Conservation (phyloP, 2,797 vertebrate genomes). For the Eospalax fontanierii region DNA sequence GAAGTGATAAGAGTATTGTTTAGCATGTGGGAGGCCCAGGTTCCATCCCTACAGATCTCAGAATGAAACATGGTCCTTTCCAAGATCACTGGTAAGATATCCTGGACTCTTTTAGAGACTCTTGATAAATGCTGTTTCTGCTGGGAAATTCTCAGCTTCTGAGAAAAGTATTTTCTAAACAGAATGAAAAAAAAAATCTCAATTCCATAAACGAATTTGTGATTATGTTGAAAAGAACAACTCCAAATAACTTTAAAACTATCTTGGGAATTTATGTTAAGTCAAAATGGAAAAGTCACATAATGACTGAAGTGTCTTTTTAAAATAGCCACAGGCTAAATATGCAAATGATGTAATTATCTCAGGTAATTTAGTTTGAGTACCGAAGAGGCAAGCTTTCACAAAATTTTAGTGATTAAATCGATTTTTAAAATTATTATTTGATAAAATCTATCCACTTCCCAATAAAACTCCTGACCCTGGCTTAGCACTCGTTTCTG, state of each 20-base stretch:
- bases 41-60: not conserved
- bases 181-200: not conserved
- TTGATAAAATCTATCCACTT: conserved; percentile 36
- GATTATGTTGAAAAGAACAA: conserved; percentile 15
- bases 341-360: conserved; percentile 85
- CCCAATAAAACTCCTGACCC: not conserved
- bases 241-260: conserved; percentile 19
- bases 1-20: too few species aligned
- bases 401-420: conserved; percentile 71
- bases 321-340: conserved; percentile 67
- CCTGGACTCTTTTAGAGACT: not conserved
- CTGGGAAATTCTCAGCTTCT: conserved; percentile 8
- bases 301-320: conserved; percentile 52
- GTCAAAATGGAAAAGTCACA: conserved; percentile 54
- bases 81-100: conserved; percentile 25
- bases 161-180: conserved; percentile 56
- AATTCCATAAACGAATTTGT: conserved; percentile 27
- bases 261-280: conserved; percentile 46
- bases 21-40: not conserved
- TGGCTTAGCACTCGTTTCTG: conserved; percentile 51
- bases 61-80: not conserved
- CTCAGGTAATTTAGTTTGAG: conserved; percentile 77
- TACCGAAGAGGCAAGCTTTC: conserved; percentile 44
- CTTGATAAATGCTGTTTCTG: not conserved
- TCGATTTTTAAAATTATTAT: conserved; percentile 60